Percentiles rank a stretch among this genome's conserved stretches.
These are phyloP conservation scores for Oedothorax gibbosus DNA, from an alignment of 1,140 invertebrate genomes.

Conservation along the genomic window DNA sequence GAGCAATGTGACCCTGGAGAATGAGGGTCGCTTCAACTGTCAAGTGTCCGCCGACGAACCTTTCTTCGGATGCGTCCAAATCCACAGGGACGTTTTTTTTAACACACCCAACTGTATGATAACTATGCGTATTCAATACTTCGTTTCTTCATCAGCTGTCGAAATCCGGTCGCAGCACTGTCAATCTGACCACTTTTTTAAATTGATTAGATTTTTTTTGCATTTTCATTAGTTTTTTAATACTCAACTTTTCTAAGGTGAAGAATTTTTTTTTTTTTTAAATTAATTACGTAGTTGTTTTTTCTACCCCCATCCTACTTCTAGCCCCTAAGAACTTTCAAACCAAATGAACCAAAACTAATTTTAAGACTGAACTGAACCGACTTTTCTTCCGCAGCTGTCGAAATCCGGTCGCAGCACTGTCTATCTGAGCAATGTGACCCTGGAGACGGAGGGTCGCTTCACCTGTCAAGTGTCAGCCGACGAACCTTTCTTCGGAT, in stretches of 20 bases:
- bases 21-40: slow-evolving; percentile 41
- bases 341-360: too few species aligned
- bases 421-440: slow-evolving; percentile 48
- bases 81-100: background rate
- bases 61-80: slow-evolving; percentile 48
- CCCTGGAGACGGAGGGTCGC: slow-evolving; percentile 34
- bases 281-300: too few species aligned
- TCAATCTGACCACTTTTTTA: slow-evolving; percentile 44
- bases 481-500: slow-evolving; percentile 52
- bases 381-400: slow-evolving; percentile 20
- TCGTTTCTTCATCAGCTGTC: too few species aligned
- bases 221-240: too few species aligned
- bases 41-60: slow-evolving; percentile 57
- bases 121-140: too few species aligned
- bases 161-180: background rate
- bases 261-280: too few species aligned
- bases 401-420: slow-evolving; percentile 39
- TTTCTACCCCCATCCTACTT: too few species aligned
- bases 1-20: slow-evolving; percentile 41
- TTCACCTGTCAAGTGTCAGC: slow-evolving; percentile 55
- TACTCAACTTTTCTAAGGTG: too few species aligned
- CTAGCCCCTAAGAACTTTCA: too few species aligned
- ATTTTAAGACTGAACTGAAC: too few species aligned
- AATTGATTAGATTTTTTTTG: too few species aligned
- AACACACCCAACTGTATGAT: too few species aligned